These are phyloP conservation scores for Alouatta palliata DNA, from an alignment of 2,113 vertebrate genomes.

Conservation along the genomic window DNA sequence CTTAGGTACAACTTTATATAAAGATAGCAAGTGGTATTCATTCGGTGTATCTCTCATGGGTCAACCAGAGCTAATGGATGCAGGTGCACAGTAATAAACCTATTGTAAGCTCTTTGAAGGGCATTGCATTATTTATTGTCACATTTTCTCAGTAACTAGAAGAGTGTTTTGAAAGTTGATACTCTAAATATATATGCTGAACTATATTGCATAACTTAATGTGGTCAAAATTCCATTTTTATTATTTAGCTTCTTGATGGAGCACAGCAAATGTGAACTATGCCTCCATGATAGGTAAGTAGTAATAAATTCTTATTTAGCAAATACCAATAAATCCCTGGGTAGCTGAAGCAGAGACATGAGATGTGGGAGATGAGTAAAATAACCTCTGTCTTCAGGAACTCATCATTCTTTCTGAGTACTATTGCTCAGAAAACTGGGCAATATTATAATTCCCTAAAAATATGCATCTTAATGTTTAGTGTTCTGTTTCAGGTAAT, in stretches of 20 bases:
- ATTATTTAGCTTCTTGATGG: neutral
- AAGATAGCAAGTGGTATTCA: neutral
- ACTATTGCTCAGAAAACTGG: neutral
- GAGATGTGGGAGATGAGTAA: neutral
- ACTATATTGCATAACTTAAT: neutral
- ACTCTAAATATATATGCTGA: neutral
- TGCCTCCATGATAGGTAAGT: neutral
- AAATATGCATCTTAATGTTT: neutral
- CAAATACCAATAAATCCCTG: neutral
- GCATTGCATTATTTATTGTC: constrained; percentile 36
- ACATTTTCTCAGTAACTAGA: neutral
- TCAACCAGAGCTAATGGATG: neutral
- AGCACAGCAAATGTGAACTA: neutral
- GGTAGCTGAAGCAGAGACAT: neutral
- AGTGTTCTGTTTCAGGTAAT: neutral
- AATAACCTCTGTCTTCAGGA: neutral
- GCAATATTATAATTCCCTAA: neutral
- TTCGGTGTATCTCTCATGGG: neutral
- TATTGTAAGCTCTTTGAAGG: neutral
- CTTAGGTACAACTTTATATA: neutral
- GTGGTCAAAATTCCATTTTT: neutral
- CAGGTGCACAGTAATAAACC: neutral
- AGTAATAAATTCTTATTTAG: neutral
- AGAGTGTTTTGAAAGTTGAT: neutral
- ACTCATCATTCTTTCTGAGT: neutral